Conservation (phyloP, 2,113 vertebrate species). For the Baryphthengus martii region DNA sequence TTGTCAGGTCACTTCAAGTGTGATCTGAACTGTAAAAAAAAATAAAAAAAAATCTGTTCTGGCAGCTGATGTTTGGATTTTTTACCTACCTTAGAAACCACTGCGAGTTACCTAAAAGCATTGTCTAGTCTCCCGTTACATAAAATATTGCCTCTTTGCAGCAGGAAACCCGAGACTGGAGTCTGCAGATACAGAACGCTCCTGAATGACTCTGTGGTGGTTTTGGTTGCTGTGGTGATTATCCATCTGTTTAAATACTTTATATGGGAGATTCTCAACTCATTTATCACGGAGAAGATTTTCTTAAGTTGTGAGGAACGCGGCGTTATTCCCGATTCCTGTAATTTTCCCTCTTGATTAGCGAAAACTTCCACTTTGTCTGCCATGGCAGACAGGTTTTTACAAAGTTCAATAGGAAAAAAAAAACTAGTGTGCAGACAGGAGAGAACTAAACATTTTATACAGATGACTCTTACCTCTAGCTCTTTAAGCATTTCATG, state of each 20-base stretch:
- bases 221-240: slow-evolving; percentile 62
- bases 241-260: slow-evolving; percentile 48
- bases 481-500: not conserved
- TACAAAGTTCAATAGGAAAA: not conserved
- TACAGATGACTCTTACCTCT: not conserved
- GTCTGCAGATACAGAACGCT: not conserved
- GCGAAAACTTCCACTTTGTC: not conserved
- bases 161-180: not conserved
- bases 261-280: not conserved
- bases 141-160: not conserved
- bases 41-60: not conserved
- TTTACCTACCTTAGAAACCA: not conserved
- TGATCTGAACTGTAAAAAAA: not conserved
- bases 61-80: not conserved
- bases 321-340: not conserved
- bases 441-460: not conserved
- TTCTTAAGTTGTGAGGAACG: not conserved
- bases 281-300: not conserved
- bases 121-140: not conserved
- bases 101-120: not conserved
- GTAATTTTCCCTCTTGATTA: not conserved
- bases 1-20: not conserved
- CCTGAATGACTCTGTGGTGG: not conserved
- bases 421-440: not conserved
- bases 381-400: not conserved